phyloP scores from a whole-genome alignment of 2,113 vertebrate genomes.

The Melanocharis versteri region DNA sequence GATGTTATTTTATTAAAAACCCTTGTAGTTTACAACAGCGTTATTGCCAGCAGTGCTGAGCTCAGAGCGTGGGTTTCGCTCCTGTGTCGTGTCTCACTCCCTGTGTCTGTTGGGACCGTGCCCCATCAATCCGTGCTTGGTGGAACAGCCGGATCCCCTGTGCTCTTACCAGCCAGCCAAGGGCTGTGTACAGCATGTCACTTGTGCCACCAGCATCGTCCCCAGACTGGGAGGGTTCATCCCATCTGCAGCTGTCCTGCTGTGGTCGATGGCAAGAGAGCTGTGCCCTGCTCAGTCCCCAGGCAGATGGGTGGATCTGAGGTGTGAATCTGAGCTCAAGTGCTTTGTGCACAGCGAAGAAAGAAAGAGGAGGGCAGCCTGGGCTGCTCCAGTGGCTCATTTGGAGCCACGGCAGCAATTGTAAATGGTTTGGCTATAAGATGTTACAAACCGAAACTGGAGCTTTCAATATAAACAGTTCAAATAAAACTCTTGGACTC shows the following conservation, averaged over 20 bases:
- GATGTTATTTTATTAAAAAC: not conserved
- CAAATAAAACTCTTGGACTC: not conserved
- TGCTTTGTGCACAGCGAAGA: not conserved
- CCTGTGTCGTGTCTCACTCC: rapidly evolving
- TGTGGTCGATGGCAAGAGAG: rapidly evolving
- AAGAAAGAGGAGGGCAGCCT: not conserved
- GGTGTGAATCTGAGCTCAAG: not conserved
- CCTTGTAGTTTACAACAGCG: rapidly evolving
- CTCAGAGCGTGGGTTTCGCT: not conserved
- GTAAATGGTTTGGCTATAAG: not conserved
- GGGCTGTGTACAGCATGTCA: rapidly evolving
- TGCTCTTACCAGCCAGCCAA: not conserved
- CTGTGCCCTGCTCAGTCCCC: not conserved
- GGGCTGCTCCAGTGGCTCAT: rapidly evolving
- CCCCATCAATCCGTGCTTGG: rapidly evolving
- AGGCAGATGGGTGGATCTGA: not conserved
- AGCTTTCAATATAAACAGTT: not conserved
- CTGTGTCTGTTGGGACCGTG: rapidly evolving
- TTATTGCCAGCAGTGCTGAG: not conserved
- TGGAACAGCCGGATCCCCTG: rapidly evolving
- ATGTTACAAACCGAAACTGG: not conserved
- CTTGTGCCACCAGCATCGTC: not conserved
- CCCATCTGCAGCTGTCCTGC: rapidly evolving
- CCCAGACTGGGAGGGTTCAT: not conserved
- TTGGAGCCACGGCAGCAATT: not conserved